Conservation (phyloP, 2,113 vertebrate species). For the Ceuthmochares aereus region DNA sequence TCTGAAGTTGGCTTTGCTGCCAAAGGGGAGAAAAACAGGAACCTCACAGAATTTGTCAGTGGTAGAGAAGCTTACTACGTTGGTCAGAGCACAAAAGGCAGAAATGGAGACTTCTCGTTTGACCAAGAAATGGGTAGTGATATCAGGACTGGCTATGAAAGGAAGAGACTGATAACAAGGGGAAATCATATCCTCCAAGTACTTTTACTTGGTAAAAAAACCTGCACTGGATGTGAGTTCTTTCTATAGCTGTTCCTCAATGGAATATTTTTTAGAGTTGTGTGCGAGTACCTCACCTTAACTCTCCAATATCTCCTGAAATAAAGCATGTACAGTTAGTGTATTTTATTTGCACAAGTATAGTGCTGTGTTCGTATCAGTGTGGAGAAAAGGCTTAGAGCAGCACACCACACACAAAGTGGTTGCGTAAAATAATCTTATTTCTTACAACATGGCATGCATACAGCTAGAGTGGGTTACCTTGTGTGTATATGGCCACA, state of each 20-base stretch:
- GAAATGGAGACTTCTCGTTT: background rate
- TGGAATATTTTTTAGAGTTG: background rate
- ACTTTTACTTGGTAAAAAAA: background rate
- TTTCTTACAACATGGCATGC: background rate
- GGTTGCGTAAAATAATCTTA: background rate
- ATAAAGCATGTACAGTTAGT: background rate
- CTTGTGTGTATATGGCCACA: background rate
- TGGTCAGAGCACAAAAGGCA: background rate
- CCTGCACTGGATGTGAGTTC: background rate
- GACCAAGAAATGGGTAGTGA: fast-evolving
- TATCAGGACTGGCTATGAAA: background rate
- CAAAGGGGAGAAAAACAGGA: background rate
- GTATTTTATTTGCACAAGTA: no score
- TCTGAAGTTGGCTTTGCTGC: background rate
- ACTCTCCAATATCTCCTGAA: background rate
- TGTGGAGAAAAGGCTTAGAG: background rate
- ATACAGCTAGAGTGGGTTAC: background rate
- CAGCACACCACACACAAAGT: background rate
- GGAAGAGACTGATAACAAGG: background rate
- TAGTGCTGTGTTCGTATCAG: background rate
- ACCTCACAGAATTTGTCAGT: background rate
- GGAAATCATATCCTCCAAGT: background rate
- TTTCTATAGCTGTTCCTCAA: background rate
- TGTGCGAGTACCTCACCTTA: background rate
- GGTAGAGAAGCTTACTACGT: background rate